phyloP scores from a whole-genome alignment of 2,888 invertebrate genomes.

The Pandemis corylana region DNA sequence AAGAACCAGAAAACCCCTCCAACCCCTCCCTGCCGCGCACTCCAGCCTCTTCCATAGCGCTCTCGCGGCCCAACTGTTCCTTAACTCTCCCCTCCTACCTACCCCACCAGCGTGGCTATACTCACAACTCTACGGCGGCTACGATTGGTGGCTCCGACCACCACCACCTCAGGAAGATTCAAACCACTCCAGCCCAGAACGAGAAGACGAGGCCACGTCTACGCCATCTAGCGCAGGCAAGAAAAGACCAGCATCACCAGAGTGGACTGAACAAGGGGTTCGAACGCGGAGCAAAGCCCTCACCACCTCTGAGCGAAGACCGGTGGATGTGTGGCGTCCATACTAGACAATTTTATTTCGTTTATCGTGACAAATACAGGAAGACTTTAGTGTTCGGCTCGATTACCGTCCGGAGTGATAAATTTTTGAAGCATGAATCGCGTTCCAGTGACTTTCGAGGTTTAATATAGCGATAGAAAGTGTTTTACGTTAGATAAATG shows the following conservation, averaged over 20 bases:
- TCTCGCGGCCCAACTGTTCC: conserved; percentile 88
- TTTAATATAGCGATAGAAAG: conserved; percentile 71
- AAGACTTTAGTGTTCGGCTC: conserved; percentile 54
- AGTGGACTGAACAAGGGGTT: conserved; percentile 76
- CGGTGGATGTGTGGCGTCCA: conserved; percentile 92
- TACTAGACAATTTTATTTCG: conserved; percentile 77
- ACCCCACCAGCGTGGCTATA: conserved; percentile 92
- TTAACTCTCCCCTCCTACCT: conserved; percentile 90
- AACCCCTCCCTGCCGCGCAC: conserved; percentile 72
- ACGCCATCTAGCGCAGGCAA: conserved; percentile 73
- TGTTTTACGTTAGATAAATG: conserved; percentile 78
- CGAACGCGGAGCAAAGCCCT: conserved; percentile 77
- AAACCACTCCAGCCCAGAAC: conserved; percentile 70
- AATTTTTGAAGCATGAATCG: conserved; percentile 50
- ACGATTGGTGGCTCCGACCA: conserved; percentile 88
- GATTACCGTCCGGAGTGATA: conserved; percentile 65
- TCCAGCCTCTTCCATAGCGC: conserved; percentile 81
- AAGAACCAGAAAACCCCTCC: conserved; percentile 74
- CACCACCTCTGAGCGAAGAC: conserved; percentile 76
- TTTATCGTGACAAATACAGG: conserved; percentile 49
- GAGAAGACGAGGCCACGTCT: conserved; percentile 73
- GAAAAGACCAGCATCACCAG: conserved; percentile 83
- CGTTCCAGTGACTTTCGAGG: conserved; percentile 46
- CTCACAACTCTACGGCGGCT: conserved; percentile 89
- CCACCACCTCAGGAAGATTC: conserved; percentile 76